Base-by-base conservation (phyloP, 2,888 invertebrate genomes). In the Andricus quercusramuli region DNA sequence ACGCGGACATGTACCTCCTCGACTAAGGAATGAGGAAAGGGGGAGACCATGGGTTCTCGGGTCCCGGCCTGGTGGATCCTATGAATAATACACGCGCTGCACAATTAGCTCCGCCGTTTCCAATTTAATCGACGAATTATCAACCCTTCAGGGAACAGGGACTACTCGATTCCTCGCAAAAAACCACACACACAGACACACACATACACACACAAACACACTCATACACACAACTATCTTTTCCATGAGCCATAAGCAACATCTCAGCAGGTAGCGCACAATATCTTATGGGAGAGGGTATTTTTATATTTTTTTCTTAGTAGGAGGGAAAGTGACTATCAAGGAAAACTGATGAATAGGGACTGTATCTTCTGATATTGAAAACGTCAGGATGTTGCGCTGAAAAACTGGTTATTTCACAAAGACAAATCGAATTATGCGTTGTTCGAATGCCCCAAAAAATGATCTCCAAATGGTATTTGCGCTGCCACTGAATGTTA, bases 91-190 rank as follows among this genome's bases (percentile, higher is more conserved):
- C 91, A 92, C 89, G 88, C 87, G 86, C 87, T 82, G 89, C 87
- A 88, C 91, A 92, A 92, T 92, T 92, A 92, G 91, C 90, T 89
- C 85, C 86, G 88, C 87, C 89, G 90, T 90, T 91, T 91, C 90
- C 92, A 91, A 91, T 92, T 91, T 91, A 92, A 92, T 91, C 91
- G 91, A 87, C 90, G 92, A 91, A 92, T 92, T 91, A 91, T 90
- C 92, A 90, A 91, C 90, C 90, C 91, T 90, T 91, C 90, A 88
- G 90, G 89, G 91, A 91, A 90, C 88, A 82, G 79, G 83, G 83
- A 81, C 83, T 80, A 80, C 83, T 80, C 79, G 86, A 84, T 85
- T 82, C 79, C 79, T 80, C 80, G 86, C 87, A 88, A 89, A 89
- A 89, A 84, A 82, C 79, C 80, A 80, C 77, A 74, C 56, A 59